A percentile compares a stretch with the other conserved stretches of the same genome.
phyloP scores from a whole-genome alignment of 2,113 vertebrate genomes.

The Melanotaenia duboulayi region DNA sequence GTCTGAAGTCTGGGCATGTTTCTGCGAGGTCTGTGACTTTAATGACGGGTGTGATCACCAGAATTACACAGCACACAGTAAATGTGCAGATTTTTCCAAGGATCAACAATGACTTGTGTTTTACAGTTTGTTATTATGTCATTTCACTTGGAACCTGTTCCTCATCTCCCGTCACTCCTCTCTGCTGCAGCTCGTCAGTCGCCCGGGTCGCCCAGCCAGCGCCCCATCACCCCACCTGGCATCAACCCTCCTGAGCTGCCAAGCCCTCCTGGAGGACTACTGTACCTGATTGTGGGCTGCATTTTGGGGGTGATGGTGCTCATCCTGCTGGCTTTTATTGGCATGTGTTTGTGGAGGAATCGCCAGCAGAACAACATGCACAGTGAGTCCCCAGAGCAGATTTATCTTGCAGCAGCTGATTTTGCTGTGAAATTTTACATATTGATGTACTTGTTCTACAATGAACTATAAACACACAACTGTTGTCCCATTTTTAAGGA shows the following conservation, averaged over 20 bases:
- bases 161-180: conserved; percentile 13
- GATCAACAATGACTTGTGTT: conserved; percentile 67
- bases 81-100: conserved; percentile 56
- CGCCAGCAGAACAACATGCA: conserved; percentile 91
- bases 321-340: conserved; percentile 93
- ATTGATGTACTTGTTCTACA: neutral
- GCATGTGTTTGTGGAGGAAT: conserved; percentile 96
- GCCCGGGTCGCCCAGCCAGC: conserved; percentile 78
- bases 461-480: neutral
- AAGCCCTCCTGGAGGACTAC: conserved; percentile 81
- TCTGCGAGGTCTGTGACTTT: conserved; percentile 41
- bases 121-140: conserved; percentile 37
- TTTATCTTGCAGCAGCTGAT: neutral
- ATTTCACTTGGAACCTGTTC: conserved; percentile 28
- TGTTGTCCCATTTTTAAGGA: conserved; percentile 34
- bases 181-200: conserved; percentile 86
- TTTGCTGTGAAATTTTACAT: too few species aligned
- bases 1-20: conserved; percentile 61
- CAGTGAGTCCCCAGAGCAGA: conserved; percentile 84
- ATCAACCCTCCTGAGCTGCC: conserved; percentile 78
- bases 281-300: conserved; percentile 94
- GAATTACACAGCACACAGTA: conserved; percentile 63
- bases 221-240: conserved; percentile 85
- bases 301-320: conserved; percentile 94
- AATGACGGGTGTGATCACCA: conserved; percentile 33